Evolutionary conservation across 2,113 vertebrate species (phyloP).

Genomic region (Talpa occidentalis): DNA sequence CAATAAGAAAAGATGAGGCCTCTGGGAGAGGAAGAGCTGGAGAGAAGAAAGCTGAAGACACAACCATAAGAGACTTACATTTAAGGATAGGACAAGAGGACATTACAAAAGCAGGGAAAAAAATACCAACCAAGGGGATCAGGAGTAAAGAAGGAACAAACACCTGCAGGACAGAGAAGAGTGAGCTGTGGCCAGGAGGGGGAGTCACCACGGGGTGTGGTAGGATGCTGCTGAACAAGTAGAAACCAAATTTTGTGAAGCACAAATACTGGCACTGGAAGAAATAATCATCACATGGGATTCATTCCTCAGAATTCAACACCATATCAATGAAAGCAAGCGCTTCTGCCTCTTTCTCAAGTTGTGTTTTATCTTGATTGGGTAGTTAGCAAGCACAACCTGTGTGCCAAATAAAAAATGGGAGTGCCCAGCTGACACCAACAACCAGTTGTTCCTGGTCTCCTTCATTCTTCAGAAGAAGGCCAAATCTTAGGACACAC

Average conservation of each 20-base stretch:
- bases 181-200: too few species aligned
- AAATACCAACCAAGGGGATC: neutral
- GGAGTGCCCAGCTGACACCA: neutral
- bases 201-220: too few species aligned
- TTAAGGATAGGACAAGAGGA: neutral
- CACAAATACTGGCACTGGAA: neutral
- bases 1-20: neutral
- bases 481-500: neutral
- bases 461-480: neutral
- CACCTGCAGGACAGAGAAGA: neutral
- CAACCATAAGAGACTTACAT: neutral
- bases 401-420: neutral
- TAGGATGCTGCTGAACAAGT: neutral
- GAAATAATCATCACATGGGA: neutral
- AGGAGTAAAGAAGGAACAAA: neutral
- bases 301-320: neutral
- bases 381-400: neutral
- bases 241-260: neutral
- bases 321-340: neutral
- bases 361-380: neutral
- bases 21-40: neutral
- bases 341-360: neutral
- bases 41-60: neutral
- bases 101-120: neutral
- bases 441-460: neutral